Base-by-base conservation (phyloP, 2,113 vertebrate genomes). In the Ciconia stormi region DNA sequence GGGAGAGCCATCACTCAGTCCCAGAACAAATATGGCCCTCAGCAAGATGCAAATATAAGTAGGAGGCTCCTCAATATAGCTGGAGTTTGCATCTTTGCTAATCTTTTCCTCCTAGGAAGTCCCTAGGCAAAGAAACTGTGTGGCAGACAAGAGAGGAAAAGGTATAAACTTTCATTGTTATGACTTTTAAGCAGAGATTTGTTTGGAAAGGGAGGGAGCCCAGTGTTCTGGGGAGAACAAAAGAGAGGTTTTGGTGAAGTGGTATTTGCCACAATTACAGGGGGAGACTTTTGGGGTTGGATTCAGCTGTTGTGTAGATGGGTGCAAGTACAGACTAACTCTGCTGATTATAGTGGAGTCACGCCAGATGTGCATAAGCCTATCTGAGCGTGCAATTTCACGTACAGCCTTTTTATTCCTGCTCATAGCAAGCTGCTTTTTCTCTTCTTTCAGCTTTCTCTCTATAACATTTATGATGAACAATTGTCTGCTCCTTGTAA, bases 401-500 rank as follows among this genome's bases (percentile, higher is more conserved):
- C 8, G 5, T 52, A 47, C n/a, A 73, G 52, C 26, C 66, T 92
- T 87, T 89, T 81, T 44, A 72, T 78, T 80, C 82, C 86, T 58
- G 22, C 16, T 58, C 50, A 72, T 62, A n/a, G 59, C 59, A 87
- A 66, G 55, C 65, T 91, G 76, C 38, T 89, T 73, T 11, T 87
- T 53, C 65, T 81, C 76, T 81, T 56, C 78, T 89, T 91, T 79
- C 61, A 49, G 85, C 66, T 82, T 84, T 92, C 65, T 87, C 46
- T 82, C 38, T 88, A 47, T 90, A 80, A 69, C 66, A 15, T 92
- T 94, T 94, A 49, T 65, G 91, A 97, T 96, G 96, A 95, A 90
- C 87, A 36, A n/a, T 53, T 18, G 18, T 82, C 55, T 92, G 58
- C 50, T 73, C 58, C 66, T 94, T 79, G 95, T 95, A 96, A 89